Evolutionary conservation across 1,140 invertebrate species (phyloP).

Genomic region (Arion vulgaris): DNA sequence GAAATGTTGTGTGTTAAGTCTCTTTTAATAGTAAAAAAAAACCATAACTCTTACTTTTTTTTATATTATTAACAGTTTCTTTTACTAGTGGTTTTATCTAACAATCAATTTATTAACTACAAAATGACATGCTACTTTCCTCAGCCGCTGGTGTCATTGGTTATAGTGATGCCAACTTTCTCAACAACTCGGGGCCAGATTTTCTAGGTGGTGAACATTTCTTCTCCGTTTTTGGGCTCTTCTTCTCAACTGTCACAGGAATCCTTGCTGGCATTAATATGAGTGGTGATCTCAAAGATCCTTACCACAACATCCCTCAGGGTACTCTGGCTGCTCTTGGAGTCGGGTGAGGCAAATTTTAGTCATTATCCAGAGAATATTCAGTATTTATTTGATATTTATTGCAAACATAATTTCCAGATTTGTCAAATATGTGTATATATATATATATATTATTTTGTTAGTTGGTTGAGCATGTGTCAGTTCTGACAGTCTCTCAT

Average conservation of each 20-base stretch:
- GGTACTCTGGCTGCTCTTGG: constrained; percentile 92
- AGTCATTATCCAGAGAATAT: neutral
- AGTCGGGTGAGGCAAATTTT: constrained; percentile 73
- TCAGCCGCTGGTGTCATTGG: constrained; percentile 87
- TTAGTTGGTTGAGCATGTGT: too few relatives aligned
- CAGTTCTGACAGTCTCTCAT: too few relatives aligned
- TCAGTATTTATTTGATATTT: too few relatives aligned
- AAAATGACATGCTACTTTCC: constrained; percentile 6
- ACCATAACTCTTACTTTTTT: too few relatives aligned
- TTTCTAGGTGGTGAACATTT: constrained; percentile 78
- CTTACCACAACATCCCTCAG: constrained; percentile 92
- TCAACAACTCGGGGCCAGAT: constrained; percentile 85
- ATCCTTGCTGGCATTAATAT: constrained; percentile 97
- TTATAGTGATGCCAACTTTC: constrained; percentile 85
- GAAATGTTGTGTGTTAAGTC: too few relatives aligned
- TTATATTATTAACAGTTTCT: too few relatives aligned
- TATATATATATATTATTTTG: too few relatives aligned
- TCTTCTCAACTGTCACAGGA: constrained; percentile 71
- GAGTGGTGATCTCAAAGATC: constrained; percentile 94
- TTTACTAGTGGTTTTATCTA: too few relatives aligned
- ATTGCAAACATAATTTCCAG: too few relatives aligned
- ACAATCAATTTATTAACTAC: too few relatives aligned
- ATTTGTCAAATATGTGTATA: too few relatives aligned
- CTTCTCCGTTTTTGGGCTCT: constrained; percentile 87
- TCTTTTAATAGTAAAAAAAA: too few relatives aligned